Evolutionary conservation across 1,140 invertebrate genomes (phyloP), one percentile per base, ranked within the genome.

Genomic region (Nixonia krombeini): DNA sequence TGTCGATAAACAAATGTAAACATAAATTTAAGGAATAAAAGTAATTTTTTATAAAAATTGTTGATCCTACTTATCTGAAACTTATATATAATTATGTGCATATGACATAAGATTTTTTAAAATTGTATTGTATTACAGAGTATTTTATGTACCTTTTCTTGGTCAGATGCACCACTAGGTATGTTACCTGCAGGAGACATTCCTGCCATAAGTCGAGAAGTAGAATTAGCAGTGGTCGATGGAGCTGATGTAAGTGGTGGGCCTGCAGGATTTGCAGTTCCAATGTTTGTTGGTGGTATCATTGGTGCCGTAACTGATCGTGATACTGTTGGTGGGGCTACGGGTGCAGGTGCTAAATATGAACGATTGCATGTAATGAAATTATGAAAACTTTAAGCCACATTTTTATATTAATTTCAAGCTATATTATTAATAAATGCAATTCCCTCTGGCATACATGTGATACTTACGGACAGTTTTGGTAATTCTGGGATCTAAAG

Each of bases 71-170:
- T n/a, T n/a, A n/a, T n/a, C n/a, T n/a, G n/a, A n/a, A n/a, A n/a
- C n/a, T n/a, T n/a, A n/a, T n/a, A n/a, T n/a, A n/a, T n/a, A n/a
- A n/a, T n/a, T n/a, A n/a, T n/a, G n/a, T n/a, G n/a, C n/a, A n/a
- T n/a, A n/a, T n/a, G n/a, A n/a, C n/a, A n/a, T n/a, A n/a, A n/a
- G n/a, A n/a, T n/a, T n/a, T n/a, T n/a, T n/a, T n/a, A n/a, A n/a
- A n/a, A n/a, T n/a, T n/a, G n/a, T n/a, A n/a, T n/a, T n/a, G n/a
- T n/a, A n/a, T n/a, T n/a, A n/a, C n/a, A n/a, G n/a, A n/a, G n/a
- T n/a, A n/a, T n/a, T n/a, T n/a, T n/a, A n/a, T 21, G 64, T 84
- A 93, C 92, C 88, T 97, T 96, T 81, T 96, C 94, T 84, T 96
- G 93, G 82, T 96, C 94, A 0, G 94, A 90, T 41, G 92, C 89